phyloP scores from a whole-genome alignment of 2,113 vertebrate genomes.

The Oryzias javanicus region DNA sequence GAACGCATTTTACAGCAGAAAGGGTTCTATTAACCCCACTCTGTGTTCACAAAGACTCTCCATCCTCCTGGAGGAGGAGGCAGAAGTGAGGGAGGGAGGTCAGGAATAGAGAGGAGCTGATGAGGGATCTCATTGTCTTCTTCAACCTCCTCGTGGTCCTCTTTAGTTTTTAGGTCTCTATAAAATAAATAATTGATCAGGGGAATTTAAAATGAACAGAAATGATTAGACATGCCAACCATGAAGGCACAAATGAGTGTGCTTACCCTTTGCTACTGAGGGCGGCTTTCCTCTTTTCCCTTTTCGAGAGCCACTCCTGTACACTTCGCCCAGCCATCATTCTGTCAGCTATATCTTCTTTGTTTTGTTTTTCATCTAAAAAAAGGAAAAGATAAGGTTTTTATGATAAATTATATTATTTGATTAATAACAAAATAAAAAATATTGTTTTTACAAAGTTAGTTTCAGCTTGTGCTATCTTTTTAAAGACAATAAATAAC shows the following conservation, averaged over 20 bases:
- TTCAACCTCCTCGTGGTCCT: constrained; percentile 48
- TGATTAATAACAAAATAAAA: too few relatives aligned
- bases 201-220: constrained; percentile 32
- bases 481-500: background rate
- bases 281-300: constrained; percentile 78
- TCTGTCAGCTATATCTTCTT: constrained; percentile 61
- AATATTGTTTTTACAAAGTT: background rate
- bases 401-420: too few relatives aligned
- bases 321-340: constrained; percentile 62
- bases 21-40: constrained; percentile 66
- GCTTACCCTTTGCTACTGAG: constrained; percentile 79
- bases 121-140: constrained; percentile 51
- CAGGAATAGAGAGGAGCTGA: constrained; percentile 70
- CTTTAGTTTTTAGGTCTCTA: constrained; percentile 62
- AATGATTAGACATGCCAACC: constrained; percentile 21
- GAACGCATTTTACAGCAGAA: background rate
- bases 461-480: background rate
- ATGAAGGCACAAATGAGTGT: constrained; percentile 22
- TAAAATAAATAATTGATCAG: constrained; percentile 37
- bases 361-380: constrained; percentile 79
- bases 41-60: constrained; percentile 51
- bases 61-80: constrained; percentile 70
- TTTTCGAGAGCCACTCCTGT: constrained; percentile 88
- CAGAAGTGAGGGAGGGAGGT: constrained; percentile 75
- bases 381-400: background rate